Evolutionary conservation across 2,113 vertebrate species (phyloP), one percentile per base, ranked within the genome.

Genomic region (Phyllostomus discolor): DNA sequence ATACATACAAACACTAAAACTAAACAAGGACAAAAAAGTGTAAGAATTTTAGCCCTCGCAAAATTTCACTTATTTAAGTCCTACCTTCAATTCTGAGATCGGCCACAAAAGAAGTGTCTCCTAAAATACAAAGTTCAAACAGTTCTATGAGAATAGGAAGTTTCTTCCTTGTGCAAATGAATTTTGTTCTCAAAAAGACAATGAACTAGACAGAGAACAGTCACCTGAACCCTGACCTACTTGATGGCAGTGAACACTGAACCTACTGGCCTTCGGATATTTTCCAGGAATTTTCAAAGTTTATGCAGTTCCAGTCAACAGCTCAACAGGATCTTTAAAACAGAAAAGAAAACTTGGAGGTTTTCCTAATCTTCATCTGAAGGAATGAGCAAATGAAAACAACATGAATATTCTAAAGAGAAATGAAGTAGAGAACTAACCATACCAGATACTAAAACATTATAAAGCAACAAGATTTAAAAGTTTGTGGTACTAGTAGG

Each of bases 301-400:
- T n/a, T 35, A 67, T 10, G 5, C 4, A 50, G 33, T 90, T 94
- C 22, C 24, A 79, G 35, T 69, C 52, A 31, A 33, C 19, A 70
- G 31, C 33, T 92, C 64, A 80, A n/a, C 43, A 54, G 35, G 2
- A 75, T 38, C 9, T 35, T 28, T 11, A 26, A 62, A 62, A 62
- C 1, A 28, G 59, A 11, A 62, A 64, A 64, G 12, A 64, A 64
- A 64, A 64, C 38, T 93, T 94, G 72, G 41, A 95, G 50, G 6
- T 73, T 91, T 95, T 89, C 33, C 31, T 57, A 67, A 64, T 24
- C 28, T 67, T 80, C 57, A 83, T 88, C 33, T 83, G 41, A 26
- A 95, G 92, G 62, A 92, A 82, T 19, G 46, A 88, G 16, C 22
- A 83, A 69, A 79, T 41, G 28, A 92, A 93, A 96, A 89, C 50